These are phyloP conservation scores for Parthenolecanium corni DNA, from an alignment of 2,888 invertebrate species.

Conservation along the genomic window DNA sequence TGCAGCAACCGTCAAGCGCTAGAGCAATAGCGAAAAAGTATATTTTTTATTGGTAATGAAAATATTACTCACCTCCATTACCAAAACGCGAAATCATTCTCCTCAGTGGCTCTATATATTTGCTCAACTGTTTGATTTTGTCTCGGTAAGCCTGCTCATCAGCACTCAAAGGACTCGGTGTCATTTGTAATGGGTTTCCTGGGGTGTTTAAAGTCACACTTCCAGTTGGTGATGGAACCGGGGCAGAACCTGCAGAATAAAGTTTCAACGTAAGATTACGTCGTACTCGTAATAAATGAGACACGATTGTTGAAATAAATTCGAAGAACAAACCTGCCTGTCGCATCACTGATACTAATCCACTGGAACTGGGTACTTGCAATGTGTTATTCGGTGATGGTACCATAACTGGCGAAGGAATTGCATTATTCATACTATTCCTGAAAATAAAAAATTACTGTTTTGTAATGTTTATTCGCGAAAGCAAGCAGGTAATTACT, in stretches of 20 bases:
- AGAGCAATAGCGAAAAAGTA: too few relatives aligned
- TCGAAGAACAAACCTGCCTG: constrained; percentile 2
- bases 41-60: too few relatives aligned
- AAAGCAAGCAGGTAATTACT: too few relatives aligned
- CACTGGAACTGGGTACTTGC: not conserved
- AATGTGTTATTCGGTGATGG: constrained; percentile 52
- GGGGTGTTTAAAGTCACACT: constrained; percentile 63
- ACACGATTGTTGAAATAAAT: too few relatives aligned
- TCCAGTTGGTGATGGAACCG: constrained; percentile 70
- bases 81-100: constrained; percentile 82
- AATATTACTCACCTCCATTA: constrained; percentile 72
- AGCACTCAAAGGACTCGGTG: constrained; percentile 50
- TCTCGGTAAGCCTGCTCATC: constrained; percentile 88
- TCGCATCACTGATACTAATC: constrained; percentile 1
- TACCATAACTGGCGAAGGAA: constrained; percentile 55
- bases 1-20: too few relatives aligned
- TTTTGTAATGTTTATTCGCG: too few relatives aligned
- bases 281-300: too few relatives aligned
- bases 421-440: constrained; percentile 44
- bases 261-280: too few relatives aligned
- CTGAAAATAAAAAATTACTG: too few relatives aligned
- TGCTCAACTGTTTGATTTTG: constrained; percentile 82
- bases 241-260: constrained; percentile 37
- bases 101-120: constrained; percentile 84
- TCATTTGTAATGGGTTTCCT: constrained; percentile 44